Percentiles rank a stretch among this genome's conserved stretches.
Conservation (phyloP, 1,140 invertebrate genomes). For the Halotydeus destructor region DNA sequence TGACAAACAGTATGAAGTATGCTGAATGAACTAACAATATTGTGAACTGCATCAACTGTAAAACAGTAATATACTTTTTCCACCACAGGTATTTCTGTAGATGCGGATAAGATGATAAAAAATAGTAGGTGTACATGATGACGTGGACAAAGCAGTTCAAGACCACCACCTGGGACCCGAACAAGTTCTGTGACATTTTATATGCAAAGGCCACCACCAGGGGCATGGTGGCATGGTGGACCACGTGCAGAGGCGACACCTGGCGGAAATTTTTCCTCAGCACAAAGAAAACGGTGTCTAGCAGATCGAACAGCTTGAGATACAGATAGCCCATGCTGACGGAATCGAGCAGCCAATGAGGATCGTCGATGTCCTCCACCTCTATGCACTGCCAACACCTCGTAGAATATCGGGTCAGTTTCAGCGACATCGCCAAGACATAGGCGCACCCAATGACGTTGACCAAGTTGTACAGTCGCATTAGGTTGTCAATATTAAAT, state of each 20-base stretch:
- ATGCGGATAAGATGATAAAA: constrained; percentile 30
- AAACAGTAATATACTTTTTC: no score
- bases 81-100: constrained; percentile 35
- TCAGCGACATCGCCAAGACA: constrained; percentile 5
- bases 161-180: constrained; percentile 34
- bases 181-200: constrained; percentile 54
- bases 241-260: constrained; percentile 29
- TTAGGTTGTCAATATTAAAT: constrained; percentile 7
- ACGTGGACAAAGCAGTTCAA: constrained; percentile 61
- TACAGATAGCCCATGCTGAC: constrained; percentile 27
- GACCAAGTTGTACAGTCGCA: constrained; percentile 14
- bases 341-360: no score
- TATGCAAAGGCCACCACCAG: no score
- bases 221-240: constrained; percentile 25
- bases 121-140: constrained; percentile 36
- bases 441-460: constrained; percentile 11
- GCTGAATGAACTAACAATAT: no score
- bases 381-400: constrained; percentile 11
- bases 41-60: no score
- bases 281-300: constrained; percentile 30
- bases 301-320: constrained; percentile 28
- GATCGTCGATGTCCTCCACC: not conserved
- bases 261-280: constrained; percentile 29
- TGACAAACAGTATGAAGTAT: no score
- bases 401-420: constrained; percentile 15